Evolutionary conservation across 2,888 invertebrate species (phyloP).

Genomic region (Petrolisthes manimaculis): DNA sequence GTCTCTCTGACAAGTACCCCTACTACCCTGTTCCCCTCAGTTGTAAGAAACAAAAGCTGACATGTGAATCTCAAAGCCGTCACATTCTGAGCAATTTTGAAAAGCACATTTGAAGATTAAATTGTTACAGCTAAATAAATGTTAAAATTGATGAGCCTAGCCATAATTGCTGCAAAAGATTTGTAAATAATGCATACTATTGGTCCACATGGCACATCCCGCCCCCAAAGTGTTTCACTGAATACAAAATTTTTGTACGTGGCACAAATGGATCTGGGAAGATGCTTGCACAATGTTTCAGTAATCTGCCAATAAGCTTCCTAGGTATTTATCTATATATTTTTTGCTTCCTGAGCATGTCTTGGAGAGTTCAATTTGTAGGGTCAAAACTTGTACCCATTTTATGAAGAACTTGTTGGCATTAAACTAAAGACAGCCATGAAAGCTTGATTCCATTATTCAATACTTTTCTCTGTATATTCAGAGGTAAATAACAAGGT

Average conservation of each 20-base stretch:
- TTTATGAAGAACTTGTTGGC: too few relatives aligned
- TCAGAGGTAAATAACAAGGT: background rate
- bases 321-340: background rate
- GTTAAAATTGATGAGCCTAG: background rate
- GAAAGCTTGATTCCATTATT: too few relatives aligned
- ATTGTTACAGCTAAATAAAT: too few relatives aligned
- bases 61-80: too few relatives aligned
- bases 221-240: conserved; percentile 54
- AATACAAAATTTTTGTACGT: conserved; percentile 43
- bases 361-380: conserved; percentile 4
- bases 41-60: too few relatives aligned
- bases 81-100: too few relatives aligned
- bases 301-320: conserved; percentile 1
- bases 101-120: too few relatives aligned
- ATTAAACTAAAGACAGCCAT: too few relatives aligned
- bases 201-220: conserved; percentile 40
- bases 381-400: background rate
- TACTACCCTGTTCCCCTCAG: background rate
- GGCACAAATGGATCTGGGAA: conserved; percentile 46
- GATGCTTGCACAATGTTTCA: conserved; percentile 18
- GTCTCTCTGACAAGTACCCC: background rate
- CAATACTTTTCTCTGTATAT: too few relatives aligned
- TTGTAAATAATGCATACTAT: background rate
- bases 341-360: conserved; percentile 5
- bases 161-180: background rate